Evolutionary conservation across 1,140 invertebrate species (phyloP).

Genomic region (Sinonovacula constricta): DNA sequence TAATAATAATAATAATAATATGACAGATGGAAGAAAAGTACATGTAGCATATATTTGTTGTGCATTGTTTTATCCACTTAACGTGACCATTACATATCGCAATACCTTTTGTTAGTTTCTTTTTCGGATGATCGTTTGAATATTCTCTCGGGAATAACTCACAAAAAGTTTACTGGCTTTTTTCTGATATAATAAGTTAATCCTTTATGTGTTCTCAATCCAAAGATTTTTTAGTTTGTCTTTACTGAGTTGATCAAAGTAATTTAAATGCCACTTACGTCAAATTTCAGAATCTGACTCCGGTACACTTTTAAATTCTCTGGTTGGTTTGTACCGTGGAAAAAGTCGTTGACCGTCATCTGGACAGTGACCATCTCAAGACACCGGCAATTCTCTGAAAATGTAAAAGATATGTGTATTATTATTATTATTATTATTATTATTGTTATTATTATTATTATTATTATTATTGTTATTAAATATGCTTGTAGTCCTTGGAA

Average conservation of each 20-base stretch:
- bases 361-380: not conserved
- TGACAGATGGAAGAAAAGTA: too few species aligned
- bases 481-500: not conserved
- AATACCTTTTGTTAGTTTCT: not conserved
- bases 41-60: too few species aligned
- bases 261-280: not conserved
- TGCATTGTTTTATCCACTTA: too few species aligned
- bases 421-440: not conserved
- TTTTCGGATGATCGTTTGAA: too few species aligned
- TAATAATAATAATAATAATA: too few species aligned
- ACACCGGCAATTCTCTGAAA: not conserved
- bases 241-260: not conserved
- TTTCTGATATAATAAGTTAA: too few species aligned
- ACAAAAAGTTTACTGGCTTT: not conserved
- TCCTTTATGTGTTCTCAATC: too few species aligned
- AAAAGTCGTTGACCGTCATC: not conserved
- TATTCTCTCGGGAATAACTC: too few species aligned
- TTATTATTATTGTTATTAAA: not conserved
- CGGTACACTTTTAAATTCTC: not conserved
- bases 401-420: not conserved
- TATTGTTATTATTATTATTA: not conserved
- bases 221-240: not conserved
- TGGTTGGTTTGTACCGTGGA: not conserved
- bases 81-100: not conserved
- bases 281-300: not conserved